phyloP scores from a whole-genome alignment of 2,113 vertebrate genomes.

The Chunga burmeisteri region DNA sequence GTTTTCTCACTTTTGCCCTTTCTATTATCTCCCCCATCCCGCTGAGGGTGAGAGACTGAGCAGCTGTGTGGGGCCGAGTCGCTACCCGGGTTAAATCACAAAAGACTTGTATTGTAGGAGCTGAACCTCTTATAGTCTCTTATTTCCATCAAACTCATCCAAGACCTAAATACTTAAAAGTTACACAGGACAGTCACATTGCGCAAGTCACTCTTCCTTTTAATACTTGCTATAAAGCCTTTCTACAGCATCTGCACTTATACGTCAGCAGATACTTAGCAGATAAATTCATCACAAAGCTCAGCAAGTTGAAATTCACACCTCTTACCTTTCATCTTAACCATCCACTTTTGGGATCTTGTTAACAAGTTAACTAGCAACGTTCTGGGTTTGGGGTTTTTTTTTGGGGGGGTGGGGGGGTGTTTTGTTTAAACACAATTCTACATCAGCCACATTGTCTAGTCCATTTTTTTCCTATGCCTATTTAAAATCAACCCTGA shows the following conservation, averaged over 20 bases:
- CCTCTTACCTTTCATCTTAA: neutral
- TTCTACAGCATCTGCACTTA: neutral
- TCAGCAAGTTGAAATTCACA: neutral
- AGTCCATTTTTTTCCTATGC: neutral
- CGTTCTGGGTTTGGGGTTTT: fast-evolving
- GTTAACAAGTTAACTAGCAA: neutral
- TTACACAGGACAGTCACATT: no score
- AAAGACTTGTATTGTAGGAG: no score
- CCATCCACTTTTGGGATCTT: neutral
- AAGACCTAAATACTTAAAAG: neutral
- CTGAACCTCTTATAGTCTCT: neutral
- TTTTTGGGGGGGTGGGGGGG: no score
- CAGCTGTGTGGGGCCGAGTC: fast-evolving
- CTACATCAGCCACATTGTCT: neutral
- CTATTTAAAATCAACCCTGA: neutral
- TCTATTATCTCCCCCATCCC: no score
- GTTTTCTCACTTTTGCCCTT: neutral
- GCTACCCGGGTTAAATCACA: neutral
- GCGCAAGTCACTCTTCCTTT: no score
- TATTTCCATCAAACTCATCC: neutral
- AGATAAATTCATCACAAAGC: neutral
- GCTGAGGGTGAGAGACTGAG: fast-evolving
- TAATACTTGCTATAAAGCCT: neutral
- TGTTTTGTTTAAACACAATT: neutral
- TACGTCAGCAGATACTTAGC: fast-evolving